Base-by-base conservation (phyloP, 2,797 vertebrate genomes). In the Huso huso region DNA sequence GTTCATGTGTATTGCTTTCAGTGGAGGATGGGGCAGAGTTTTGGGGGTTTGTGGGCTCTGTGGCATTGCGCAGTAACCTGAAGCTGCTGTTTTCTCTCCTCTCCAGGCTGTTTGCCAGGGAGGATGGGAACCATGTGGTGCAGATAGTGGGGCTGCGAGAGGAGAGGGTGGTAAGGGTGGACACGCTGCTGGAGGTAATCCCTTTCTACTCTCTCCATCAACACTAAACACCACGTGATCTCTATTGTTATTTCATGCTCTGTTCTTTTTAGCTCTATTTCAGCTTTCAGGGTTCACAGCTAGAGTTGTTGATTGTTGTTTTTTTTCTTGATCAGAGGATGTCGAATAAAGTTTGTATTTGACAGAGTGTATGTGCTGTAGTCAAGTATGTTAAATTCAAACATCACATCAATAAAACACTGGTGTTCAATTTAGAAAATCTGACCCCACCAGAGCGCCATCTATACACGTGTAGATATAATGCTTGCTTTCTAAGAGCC, bases 131-230 rank as follows among this genome's bases (percentile, higher is more conserved):
- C 60, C 91, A 84, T 0, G 69, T 92, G 0, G 93, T 97, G 52
- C 94, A 96, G 69, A 93, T 96, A 71, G 87, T 90, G 55, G 94
- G 93, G 8, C 79, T 97, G 60, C 84, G 62, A 51, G 84, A 94
- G 49, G 77, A 93, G 69, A 87, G 82, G 67, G 94, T 94, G 79
- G 86, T 89, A 62, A 90, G 88, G 1, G 89, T 93, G 69, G 78
- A 81, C 64, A 79, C 90, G 0, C 83, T 97, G 10, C 79, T 97
- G 65, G 87, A 97, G 93, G 94, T 95, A 85, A 71, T 69, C 53
- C 49, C 11, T 6, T 71, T 64, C 71, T 37, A 37, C 10, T 52
- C 51, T 57, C 61, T 37, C 52, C 55, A n/a, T 7, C 63, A 9
- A 9, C 59, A 59, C 12, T 8, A 58, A 58, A 58, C 7, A 58